These are phyloP conservation scores for Leptosomus discolor DNA, from an alignment of 2,113 vertebrate species.

Conservation along the genomic window DNA sequence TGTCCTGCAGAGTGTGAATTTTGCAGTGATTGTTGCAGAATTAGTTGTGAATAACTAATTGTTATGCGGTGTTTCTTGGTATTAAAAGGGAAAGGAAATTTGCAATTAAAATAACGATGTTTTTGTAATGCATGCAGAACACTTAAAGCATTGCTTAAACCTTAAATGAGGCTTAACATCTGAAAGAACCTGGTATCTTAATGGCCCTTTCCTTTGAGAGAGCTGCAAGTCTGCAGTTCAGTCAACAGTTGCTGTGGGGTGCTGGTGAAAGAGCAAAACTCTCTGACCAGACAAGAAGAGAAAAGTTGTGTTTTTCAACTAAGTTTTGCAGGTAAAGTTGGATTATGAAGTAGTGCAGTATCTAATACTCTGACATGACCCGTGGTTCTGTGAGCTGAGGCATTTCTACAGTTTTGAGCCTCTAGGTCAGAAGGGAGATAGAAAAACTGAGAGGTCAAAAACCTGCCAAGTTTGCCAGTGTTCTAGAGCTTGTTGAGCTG, in stretches of 20 bases:
- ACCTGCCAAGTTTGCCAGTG: neutral
- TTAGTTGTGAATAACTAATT: slow-evolving; percentile 8
- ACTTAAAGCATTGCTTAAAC: neutral
- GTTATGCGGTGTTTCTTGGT: neutral
- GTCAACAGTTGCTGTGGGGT: neutral
- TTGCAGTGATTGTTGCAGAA: neutral
- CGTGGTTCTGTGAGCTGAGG: neutral
- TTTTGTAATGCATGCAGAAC: slow-evolving; percentile 14
- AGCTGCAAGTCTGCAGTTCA: neutral
- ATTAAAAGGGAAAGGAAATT: neutral
- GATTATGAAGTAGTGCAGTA: neutral
- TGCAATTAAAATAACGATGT: neutral
- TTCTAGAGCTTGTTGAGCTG: neutral
- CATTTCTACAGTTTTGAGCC: neutral
- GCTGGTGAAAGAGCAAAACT: neutral
- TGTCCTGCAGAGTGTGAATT: neutral
- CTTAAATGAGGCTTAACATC: neutral
- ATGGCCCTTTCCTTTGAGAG: neutral
- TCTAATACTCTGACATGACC: neutral
- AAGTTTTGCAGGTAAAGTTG: neutral
- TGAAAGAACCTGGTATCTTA: neutral
- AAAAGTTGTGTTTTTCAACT: neutral
- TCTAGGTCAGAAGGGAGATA: neutral
- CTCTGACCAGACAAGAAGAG: neutral
- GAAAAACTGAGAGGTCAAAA: neutral